phyloP scores from a whole-genome alignment of 2,113 vertebrate species.

The Grammomys dolichurus region DNA sequence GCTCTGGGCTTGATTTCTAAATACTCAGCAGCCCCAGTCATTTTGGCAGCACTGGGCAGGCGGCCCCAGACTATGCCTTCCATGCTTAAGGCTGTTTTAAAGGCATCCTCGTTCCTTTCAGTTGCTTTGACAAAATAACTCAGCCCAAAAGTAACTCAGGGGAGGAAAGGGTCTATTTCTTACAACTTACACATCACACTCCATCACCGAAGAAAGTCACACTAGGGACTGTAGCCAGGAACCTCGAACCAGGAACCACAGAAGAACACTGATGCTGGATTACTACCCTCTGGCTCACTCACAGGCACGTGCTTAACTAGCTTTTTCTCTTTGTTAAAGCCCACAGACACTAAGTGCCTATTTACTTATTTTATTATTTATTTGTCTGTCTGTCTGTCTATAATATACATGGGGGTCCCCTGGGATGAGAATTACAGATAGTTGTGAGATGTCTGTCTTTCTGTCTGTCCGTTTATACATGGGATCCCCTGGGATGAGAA shows the following conservation, averaged over 20 bases:
- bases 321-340: neutral
- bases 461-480: no score
- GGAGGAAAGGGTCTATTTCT: neutral
- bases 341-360: no score
- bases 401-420: no score
- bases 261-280: no score
- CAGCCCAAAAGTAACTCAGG: neutral
- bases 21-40: neutral
- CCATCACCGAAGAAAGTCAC: neutral
- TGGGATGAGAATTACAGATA: neutral
- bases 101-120: neutral
- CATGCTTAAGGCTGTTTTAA: neutral
- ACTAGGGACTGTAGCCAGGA: neutral
- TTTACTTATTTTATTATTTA: neutral
- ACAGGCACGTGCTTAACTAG: neutral
- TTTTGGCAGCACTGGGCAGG: neutral
- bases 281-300: neutral
- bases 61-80: neutral
- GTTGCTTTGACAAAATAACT: neutral
- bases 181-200: neutral
- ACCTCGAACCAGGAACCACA: neutral
- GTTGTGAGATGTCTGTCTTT: no score
- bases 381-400: neutral
- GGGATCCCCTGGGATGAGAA: neutral
- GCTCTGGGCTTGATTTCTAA: conserved; percentile 34